Evolutionary conservation across 2,113 vertebrate species (phyloP).

Genomic region (Cisticola juncidis): DNA sequence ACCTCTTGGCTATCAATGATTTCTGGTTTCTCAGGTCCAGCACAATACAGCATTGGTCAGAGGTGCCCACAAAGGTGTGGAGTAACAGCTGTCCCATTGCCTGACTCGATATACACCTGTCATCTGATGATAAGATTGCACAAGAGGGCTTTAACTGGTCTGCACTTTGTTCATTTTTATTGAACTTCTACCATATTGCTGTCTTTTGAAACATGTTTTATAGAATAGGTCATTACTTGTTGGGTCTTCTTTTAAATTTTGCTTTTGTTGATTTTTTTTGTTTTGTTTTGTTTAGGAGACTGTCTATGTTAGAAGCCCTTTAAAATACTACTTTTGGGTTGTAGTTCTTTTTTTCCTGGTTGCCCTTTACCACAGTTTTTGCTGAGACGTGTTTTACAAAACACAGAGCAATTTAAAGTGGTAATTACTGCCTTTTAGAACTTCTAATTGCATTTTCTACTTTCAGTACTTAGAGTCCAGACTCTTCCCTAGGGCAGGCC

Average conservation of each 20-base stretch:
- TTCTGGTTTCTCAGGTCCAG: neutral
- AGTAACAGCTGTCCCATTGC: neutral
- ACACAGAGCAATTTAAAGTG: neutral
- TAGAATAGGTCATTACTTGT: neutral
- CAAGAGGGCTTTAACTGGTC: neutral
- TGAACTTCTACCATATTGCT: neutral
- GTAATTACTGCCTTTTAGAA: neutral
- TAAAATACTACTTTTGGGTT: neutral
- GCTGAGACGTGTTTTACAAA: neutral
- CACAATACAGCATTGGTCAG: neutral
- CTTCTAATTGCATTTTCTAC: neutral
- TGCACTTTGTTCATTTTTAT: neutral
- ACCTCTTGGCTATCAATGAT: neutral
- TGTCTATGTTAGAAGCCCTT: neutral
- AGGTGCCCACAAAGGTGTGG: neutral
- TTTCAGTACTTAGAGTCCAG: neutral
- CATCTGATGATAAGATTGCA: neutral
- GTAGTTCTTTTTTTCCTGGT: neutral
- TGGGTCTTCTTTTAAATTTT: neutral
- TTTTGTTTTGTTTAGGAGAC: neutral
- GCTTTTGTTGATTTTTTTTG: neutral
- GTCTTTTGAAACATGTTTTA: neutral
- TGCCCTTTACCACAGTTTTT: neutral
- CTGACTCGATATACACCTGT: neutral
- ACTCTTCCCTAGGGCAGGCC: neutral